These are phyloP conservation scores for Phlogophora meticulosa DNA, from an alignment of 2,888 invertebrate genomes.

Conservation along the genomic window DNA sequence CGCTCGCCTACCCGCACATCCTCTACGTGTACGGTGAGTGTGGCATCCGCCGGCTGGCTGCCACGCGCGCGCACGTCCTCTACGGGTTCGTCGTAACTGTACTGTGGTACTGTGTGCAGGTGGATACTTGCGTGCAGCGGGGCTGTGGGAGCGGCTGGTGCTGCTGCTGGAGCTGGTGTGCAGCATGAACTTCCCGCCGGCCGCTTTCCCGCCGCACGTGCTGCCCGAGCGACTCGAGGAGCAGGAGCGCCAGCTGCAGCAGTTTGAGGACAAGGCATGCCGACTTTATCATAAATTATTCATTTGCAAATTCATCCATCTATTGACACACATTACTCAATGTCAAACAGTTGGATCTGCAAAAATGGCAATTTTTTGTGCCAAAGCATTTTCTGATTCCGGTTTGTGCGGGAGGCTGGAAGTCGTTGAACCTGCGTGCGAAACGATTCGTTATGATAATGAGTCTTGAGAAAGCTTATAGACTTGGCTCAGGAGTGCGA, in stretches of 20 bases:
- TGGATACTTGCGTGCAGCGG: conserved; percentile 91
- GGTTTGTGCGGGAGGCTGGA: too few relatives aligned
- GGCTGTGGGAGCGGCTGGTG: conserved; percentile 94
- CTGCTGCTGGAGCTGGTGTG: conserved; percentile 93
- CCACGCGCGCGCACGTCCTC: conserved; percentile 41
- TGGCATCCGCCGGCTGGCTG: neutral
- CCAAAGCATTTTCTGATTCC: too few relatives aligned
- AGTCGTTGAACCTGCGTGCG: too few relatives aligned
- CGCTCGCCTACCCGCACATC: conserved; percentile 75
- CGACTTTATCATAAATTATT: too few relatives aligned
- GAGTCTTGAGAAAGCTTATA: too few relatives aligned
- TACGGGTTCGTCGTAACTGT: neutral
- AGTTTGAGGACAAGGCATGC: conserved; percentile 69
- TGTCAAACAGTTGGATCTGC: too few relatives aligned
- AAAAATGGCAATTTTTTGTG: too few relatives aligned
- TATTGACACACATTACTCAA: too few relatives aligned
- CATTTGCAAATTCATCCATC: too few relatives aligned
- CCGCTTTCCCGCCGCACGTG: conserved; percentile 70
- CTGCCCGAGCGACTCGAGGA: conserved; percentile 28
- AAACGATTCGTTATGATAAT: too few relatives aligned
- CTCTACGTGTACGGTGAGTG: conserved; percentile 75
- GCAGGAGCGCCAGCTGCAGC: conserved; percentile 54
- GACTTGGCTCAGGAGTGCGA: too few relatives aligned
- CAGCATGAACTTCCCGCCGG: conserved; percentile 92
- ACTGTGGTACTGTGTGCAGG: too few relatives aligned